Base-by-base conservation (phyloP, 2,797 vertebrate species). In the Coracias cyanogaster region DNA sequence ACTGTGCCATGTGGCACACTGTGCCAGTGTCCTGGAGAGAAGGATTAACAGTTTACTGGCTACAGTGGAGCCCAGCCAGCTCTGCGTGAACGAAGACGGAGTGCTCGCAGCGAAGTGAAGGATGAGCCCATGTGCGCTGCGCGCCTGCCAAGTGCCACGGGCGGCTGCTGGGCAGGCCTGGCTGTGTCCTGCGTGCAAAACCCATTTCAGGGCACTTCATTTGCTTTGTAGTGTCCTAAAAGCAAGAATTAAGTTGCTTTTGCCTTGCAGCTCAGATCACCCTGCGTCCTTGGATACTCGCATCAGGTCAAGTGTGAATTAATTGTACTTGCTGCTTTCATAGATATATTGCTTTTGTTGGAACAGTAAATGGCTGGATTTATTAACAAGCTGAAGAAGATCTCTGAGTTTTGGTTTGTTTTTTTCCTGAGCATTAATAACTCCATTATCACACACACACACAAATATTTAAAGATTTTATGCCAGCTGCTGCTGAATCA, bases 91-190 rank as follows among this genome's bases (percentile, higher is more conserved):
- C 43, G 10, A 17, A 74, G 26, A 9, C 13, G 21, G 52, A 89
- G 45, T 1, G 0, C 37, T 61, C 0, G 0, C 22, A 51, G n/a
- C 4, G 2, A 84, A 86, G 64, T 0, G 0, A 58, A 81, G 85
- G 60, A 33, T 26, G 71, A 82, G 52, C 17, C 82, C 19, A 0
- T 10, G 49, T 57, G 78, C 13, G 3, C 31, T 54, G 22, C 67
- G 6, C 0, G 6, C 41, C 48, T 43, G 67, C 43, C 33, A 39
- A 70, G 48, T 22, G 67, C 33, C 33, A 21, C 0, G 0, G 45
- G 71, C 0, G 0, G n/a, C 62, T 87, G 51, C 46, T n/a, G 58
- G 33, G 55, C 58, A 70, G 33, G 49, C 43, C 51, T 39, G 76
- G 28, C 82, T 82, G 22, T 66, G 60, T 55, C 64, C 55, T 48